Conservation (phyloP, 37 sponge, comb jelly and placozoan genomes). For the Chondrilla cf. caribensis region DNA sequence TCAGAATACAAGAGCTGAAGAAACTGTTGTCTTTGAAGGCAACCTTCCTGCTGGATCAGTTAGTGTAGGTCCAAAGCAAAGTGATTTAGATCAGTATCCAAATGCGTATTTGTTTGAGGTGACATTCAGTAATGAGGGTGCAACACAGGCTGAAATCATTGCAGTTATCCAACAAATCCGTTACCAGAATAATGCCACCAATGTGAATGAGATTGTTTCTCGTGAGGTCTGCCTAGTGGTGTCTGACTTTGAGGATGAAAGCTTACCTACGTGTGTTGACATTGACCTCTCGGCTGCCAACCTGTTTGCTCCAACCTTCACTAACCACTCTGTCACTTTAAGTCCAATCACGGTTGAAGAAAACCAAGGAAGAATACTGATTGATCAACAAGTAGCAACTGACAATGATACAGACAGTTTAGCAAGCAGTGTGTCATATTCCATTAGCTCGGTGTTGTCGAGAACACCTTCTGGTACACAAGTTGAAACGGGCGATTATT, state of each 20-base stretch:
- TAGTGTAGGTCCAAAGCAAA: constrained; percentile 41
- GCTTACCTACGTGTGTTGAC: constrained; percentile 54
- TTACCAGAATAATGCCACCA: constrained; percentile 52
- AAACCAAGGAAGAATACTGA: background rate
- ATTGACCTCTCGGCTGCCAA: constrained; percentile 62
- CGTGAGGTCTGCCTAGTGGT: constrained; percentile 51
- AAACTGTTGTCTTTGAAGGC: constrained; percentile 48
- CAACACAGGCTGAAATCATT: constrained; percentile 7
- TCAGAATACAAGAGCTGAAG: constrained; percentile 41
- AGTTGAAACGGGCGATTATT: background rate
- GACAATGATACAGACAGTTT: constrained; percentile 48
- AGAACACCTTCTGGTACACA: background rate
- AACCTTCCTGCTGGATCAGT: constrained; percentile 33
- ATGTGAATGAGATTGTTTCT: constrained; percentile 33
- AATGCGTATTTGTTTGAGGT: constrained; percentile 33
- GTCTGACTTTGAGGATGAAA: constrained; percentile 34
- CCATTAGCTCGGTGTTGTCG: constrained; percentile 40
- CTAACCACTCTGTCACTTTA: background rate
- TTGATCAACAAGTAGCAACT: constrained; percentile 36
- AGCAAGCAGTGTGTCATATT: constrained; percentile 36
- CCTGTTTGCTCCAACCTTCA: constrained; percentile 42
- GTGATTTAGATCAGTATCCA: background rate
- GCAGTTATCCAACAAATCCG: constrained; percentile 38
- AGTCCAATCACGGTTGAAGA: background rate
- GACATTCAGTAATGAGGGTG: constrained; percentile 38